phyloP scores from a whole-genome alignment of 1,140 invertebrate species.

The Apis cerana region DNA sequence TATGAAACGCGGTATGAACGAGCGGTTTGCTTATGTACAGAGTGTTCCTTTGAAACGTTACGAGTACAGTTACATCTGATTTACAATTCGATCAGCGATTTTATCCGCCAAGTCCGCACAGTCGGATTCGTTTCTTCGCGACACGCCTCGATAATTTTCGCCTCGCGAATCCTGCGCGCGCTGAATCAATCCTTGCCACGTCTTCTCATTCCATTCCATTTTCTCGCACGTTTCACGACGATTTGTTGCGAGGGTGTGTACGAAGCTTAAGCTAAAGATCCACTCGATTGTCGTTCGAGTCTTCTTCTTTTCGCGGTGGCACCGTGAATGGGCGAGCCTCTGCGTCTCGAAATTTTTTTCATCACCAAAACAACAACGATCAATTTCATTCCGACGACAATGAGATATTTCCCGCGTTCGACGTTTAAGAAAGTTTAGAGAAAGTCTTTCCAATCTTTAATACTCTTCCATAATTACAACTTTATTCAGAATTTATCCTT shows the following conservation, averaged over 20 bases:
- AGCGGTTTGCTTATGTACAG: constrained; percentile 66
- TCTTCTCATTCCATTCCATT: background rate
- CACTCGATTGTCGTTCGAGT: background rate
- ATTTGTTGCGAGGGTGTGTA: background rate
- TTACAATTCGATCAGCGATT: constrained; percentile 31
- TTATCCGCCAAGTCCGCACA: background rate
- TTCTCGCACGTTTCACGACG: background rate
- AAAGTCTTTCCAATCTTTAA: too few species aligned
- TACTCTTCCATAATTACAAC: too few species aligned
- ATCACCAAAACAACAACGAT: too few species aligned
- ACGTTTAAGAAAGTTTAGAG: too few species aligned
- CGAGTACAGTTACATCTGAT: constrained; percentile 51
- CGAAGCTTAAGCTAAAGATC: constrained; percentile 29
- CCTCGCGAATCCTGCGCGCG: background rate
- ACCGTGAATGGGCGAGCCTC: background rate
- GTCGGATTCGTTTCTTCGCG: background rate
- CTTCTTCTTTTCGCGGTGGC: too few species aligned
- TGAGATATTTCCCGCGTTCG: too few species aligned
- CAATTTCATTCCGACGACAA: too few species aligned
- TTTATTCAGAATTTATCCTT: too few species aligned
- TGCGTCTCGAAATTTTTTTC: background rate
- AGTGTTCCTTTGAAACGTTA: constrained; percentile 54
- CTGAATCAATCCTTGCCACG: background rate
- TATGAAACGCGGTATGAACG: constrained; percentile 67
- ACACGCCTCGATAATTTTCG: background rate